phyloP scores from a whole-genome alignment of 2,797 vertebrate species.

The Furcifer pardalis region DNA sequence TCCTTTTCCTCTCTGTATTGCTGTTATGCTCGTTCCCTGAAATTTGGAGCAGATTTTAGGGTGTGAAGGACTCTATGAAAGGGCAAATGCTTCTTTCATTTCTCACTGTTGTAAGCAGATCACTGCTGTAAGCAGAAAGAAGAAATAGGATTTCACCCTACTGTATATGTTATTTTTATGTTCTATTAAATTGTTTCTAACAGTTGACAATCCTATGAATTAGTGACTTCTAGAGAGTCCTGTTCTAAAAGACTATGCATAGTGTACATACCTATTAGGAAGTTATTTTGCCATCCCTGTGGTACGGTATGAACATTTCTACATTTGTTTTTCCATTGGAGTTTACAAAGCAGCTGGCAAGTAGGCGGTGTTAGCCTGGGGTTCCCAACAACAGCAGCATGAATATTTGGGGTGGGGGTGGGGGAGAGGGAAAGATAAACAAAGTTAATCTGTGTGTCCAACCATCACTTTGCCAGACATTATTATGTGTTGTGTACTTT shows the following conservation, averaged over 20 bases:
- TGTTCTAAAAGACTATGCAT: neutral
- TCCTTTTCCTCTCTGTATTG: neutral
- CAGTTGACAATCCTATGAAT: no score
- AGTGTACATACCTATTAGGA: neutral
- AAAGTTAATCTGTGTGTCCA: constrained; percentile 39
- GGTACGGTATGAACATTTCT: neutral
- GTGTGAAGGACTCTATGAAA: neutral
- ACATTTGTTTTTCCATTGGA: constrained; percentile 8
- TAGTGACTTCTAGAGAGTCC: no score
- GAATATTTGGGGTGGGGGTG: neutral
- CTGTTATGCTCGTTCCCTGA: neutral
- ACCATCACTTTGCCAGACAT: constrained; percentile 34
- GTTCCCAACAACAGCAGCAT: neutral
- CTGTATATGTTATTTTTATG: no score
- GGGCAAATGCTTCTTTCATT: neutral
- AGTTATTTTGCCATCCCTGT: neutral
- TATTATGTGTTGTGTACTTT: constrained; percentile 24
- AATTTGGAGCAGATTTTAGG: neutral
- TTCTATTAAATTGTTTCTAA: no score
- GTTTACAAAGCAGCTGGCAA: constrained; percentile 32
- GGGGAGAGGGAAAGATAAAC: constrained; percentile 3
- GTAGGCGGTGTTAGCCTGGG: neutral
- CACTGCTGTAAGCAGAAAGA: no score
- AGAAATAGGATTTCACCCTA: no score
- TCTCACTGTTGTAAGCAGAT: neutral